A percentile compares a stretch with the other conserved stretches of the same genome.
Evolutionary conservation across 2,888 invertebrate genomes (phyloP).

Genomic region (Tineola bisselliella): DNA sequence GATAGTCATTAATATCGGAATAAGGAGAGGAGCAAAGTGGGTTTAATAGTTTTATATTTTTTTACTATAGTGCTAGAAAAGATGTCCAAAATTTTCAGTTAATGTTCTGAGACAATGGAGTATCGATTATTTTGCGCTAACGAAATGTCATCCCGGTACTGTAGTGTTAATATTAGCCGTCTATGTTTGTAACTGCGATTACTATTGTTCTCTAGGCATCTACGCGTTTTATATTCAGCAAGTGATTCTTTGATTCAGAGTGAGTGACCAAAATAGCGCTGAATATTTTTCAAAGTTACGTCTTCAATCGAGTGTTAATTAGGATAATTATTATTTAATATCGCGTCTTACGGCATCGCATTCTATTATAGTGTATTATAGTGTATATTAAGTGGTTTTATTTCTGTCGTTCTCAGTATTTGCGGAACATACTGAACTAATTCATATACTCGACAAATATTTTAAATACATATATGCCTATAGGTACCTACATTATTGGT

Average conservation of each 20-base stretch:
- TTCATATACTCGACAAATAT: too few species aligned
- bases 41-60: background rate
- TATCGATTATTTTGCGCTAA: conserved; percentile 68
- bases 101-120: conserved; percentile 66
- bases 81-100: conserved; percentile 47
- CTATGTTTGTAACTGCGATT: conserved; percentile 60
- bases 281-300: conserved; percentile 3
- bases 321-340: background rate
- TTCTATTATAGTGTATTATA: too few species aligned
- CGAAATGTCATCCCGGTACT: conserved; percentile 65
- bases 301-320: background rate
- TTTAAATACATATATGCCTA: too few species aligned
- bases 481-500: too few species aligned
- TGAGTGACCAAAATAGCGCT: conserved; percentile 58
- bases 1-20: conserved; percentile 26
- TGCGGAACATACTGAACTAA: too few species aligned
- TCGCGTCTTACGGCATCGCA: too few species aligned
- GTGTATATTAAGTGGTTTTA: too few species aligned
- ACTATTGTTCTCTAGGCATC: conserved; percentile 61
- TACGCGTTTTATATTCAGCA: conserved; percentile 64
- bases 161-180: conserved; percentile 67
- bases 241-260: conserved; percentile 53
- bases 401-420: too few species aligned
- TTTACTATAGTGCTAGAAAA: conserved; percentile 16
- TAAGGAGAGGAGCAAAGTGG: conserved; percentile 17